phyloP scores from a whole-genome alignment of 1,140 invertebrate genomes.

The Lepidurus apus region DNA sequence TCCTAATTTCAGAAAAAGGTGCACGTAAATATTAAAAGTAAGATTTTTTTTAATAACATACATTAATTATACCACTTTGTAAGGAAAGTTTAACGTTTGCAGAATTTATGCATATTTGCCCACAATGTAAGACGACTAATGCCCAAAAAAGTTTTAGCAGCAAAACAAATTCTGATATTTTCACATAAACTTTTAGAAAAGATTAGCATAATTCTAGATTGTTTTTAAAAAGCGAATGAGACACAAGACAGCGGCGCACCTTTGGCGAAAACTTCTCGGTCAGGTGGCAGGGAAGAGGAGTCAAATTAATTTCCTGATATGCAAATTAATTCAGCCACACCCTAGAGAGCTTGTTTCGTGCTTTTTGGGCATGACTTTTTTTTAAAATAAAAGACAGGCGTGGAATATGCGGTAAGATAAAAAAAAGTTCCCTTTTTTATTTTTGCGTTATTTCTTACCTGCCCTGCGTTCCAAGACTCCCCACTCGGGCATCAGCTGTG shows the following conservation, averaged over 20 bases:
- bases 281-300: constrained; percentile 16
- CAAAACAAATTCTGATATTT: too few species aligned
- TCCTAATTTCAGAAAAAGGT: not conserved
- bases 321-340: not conserved
- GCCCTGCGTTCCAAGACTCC: constrained; percentile 58
- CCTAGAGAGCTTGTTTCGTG: constrained; percentile 24
- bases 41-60: too few species aligned
- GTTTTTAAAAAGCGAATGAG: not conserved
- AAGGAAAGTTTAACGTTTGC: too few species aligned
- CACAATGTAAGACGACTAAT: too few species aligned
- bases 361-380: constrained; percentile 11
- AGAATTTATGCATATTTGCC: too few species aligned
- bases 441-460: constrained; percentile 46
- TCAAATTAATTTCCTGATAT: constrained; percentile 20
- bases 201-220: not conserved
- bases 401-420: not conserved
- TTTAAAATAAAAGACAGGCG: constrained; percentile 34
- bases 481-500: constrained; percentile 48
- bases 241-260: constrained; percentile 16
- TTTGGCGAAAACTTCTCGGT: constrained; percentile 13
- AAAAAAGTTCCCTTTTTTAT: constrained; percentile 21
- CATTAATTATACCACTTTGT: too few species aligned
- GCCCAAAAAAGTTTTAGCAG: too few species aligned
- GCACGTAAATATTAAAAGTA: not conserved
- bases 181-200: not conserved